Evolutionary conservation across 64 coral and sea anemone species (phyloP).

Genomic region (Stichodactyla mertensii): DNA sequence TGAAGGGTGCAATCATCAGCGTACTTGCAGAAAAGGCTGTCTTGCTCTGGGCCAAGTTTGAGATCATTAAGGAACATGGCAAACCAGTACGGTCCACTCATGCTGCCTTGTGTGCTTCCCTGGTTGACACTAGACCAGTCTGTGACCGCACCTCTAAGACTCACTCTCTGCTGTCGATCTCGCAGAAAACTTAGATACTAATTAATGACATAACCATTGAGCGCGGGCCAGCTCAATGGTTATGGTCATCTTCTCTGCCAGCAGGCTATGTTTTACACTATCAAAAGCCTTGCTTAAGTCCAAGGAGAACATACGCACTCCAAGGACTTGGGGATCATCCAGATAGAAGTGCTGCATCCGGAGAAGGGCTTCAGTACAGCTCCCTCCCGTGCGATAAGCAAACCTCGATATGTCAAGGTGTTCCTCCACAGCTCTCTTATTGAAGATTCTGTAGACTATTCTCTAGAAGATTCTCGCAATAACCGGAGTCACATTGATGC

Average conservation of each 20-base stretch:
- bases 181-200: slow-evolving; percentile 35
- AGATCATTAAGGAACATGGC: slow-evolving; percentile 45
- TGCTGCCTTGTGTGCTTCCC: slow-evolving; percentile 37
- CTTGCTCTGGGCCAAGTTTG: slow-evolving; percentile 7
- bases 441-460: slow-evolving; percentile 29
- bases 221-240: slow-evolving; percentile 6
- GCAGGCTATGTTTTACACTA: slow-evolving; percentile 26
- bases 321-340: neutral
- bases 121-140: slow-evolving; percentile 35
- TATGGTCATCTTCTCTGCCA: slow-evolving; percentile 34
- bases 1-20: slow-evolving; percentile 16
- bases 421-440: slow-evolving; percentile 18
- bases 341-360: slow-evolving; percentile 8
- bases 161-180: slow-evolving; percentile 29
- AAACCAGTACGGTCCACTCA: slow-evolving; percentile 34
- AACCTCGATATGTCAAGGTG: slow-evolving; percentile 26
- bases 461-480: slow-evolving; percentile 42
- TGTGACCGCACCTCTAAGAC: neutral
- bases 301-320: slow-evolving; percentile 21
- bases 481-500: slow-evolving; percentile 45
- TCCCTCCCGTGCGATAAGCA: slow-evolving; percentile 41
- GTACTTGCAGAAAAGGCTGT: slow-evolving; percentile 19
- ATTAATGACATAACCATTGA: slow-evolving; percentile 23
- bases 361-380: slow-evolving; percentile 28
- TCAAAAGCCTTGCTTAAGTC: slow-evolving; percentile 28